Base-by-base conservation (phyloP, 2,888 invertebrate genomes). In the Melieria omissa region DNA sequence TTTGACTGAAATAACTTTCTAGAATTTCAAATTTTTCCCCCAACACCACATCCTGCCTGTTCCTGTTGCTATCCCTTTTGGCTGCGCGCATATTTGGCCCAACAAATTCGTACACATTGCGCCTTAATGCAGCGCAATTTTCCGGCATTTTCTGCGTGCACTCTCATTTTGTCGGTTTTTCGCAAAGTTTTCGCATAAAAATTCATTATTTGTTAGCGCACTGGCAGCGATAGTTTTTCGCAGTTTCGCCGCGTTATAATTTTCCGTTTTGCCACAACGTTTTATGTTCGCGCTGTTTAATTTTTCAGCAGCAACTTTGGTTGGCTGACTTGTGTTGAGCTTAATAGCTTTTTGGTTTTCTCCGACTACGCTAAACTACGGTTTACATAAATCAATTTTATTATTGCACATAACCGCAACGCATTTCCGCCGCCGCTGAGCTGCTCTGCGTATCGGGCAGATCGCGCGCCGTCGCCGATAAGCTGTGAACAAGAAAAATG, bases 151-250 rank as follows among this genome's bases (percentile, higher is more conserved):
- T 29, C 29, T 29, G 29, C 29, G 29, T 29, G 29, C 29, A 29
- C 29, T 29, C 29, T 29, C 29, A 52, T 52, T 14, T 52, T 52
- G 9, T 5, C 4, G 14, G 12, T n/a, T 52, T 52, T 52, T 52
- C n/a, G 42, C 44, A 63, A 69, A 69, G 29, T 69, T 69, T 63
- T 41, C 63, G 8, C 69, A 69, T 69, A 69, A 69, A 69, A 69
- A 69, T 69, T 62, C 69, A 69, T 69, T 63, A 69, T 63, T 47
- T 14, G 47, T 41, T n/a, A 52, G n/a, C 42, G 12, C 49, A 9
- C 58, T 60, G 49, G 16, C n/a, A 54, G 62, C 41, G 42, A 16
- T 62, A 46, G 52, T 61, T 68, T 49, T 52, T 41, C 47, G 16
- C 6, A 41, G 4, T 68, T 52, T 58, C 58, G 14, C 14, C 49